Evolutionary conservation across 2,888 invertebrate genomes (phyloP).

Genomic region (Cylloceria caligata): DNA sequence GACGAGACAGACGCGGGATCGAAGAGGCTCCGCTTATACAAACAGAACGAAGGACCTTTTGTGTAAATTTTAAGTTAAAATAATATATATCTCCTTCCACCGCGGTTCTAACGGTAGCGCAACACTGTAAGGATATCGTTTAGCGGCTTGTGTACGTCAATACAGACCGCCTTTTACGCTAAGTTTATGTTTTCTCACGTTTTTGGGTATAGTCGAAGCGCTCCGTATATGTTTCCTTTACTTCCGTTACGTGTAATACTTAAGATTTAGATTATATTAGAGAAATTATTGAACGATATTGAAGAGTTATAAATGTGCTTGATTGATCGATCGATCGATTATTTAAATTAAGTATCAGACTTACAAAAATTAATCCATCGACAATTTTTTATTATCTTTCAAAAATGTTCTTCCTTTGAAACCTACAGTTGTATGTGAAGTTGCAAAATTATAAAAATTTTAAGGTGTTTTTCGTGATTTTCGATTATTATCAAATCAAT

Average conservation of each 20-base stretch:
- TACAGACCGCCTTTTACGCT: constrained; percentile 41
- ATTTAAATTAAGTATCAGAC: not conserved
- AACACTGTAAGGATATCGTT: constrained; percentile 38
- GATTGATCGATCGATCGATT: not conserved
- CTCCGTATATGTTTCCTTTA: constrained; percentile 21
- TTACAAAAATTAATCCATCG: not conserved
- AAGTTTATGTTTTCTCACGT: constrained; percentile 51
- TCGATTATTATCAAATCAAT: too few species aligned
- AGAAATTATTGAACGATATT: not conserved
- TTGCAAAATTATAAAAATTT: too few species aligned
- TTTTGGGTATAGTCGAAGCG: constrained; percentile 39
- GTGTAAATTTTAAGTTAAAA: constrained; percentile 79
- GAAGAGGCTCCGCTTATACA: constrained; percentile 72
- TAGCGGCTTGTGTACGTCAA: constrained; percentile 52
- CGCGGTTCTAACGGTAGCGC: constrained; percentile 29
- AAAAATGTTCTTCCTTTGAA: too few species aligned
- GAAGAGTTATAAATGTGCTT: not conserved
- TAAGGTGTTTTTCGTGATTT: too few species aligned
- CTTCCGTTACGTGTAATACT: constrained; percentile 43
- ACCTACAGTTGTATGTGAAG: too few species aligned
- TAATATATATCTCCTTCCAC: constrained; percentile 76
- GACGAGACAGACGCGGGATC: constrained; percentile 73
- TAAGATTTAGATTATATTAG: not conserved
- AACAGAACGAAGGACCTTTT: constrained; percentile 76
- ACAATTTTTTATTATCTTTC: too few species aligned